Evolutionary conservation across 2,888 invertebrate genomes (phyloP), one percentile per base, ranked within the genome.

Genomic region (Ischnura elegans): DNA sequence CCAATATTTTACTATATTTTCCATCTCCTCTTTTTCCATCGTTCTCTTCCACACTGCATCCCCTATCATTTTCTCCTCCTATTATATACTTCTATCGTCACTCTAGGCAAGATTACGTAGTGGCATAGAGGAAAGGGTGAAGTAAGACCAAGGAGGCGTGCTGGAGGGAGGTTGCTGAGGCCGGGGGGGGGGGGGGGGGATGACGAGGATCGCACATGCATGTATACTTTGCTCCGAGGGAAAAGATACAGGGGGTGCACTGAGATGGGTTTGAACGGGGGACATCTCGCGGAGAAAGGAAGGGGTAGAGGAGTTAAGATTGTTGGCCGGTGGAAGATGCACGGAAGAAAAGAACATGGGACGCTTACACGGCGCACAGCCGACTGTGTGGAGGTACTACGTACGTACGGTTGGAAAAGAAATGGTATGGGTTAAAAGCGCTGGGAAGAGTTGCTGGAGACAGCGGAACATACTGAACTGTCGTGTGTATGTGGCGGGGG

Each of bases 401-500:
- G 16, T 51, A 51, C 47, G 8, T 8, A 47, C 51, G 87, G 6
- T 42, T 51, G 51, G 55, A 25, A 55, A 87, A 87, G 87, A 87
- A 87, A 42, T 55, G 42, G 51, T 36, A 47, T n/a, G 8, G 66
- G 29, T 29, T 36, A 36, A 21, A 36, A 42, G 42, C 42, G 21
- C 42, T 43, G 87, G 87, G 61, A n/a, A n/a, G n/a, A n/a, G n/a
- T n/a, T n/a, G n/a, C n/a, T n/a, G n/a, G n/a, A n/a, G 87, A 87
- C 87, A 61, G 55, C 87, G 51, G 36, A 55, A 87, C 46, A 42
- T 87, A 55, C 87, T 43, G 87, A 87, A 55, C 87, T 51, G 36
- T 36, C 55, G 55, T 55, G 55, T 36, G 42, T 21, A 42, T 16
- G 55, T 4, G 46, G 45, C 36, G 45, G 36, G 0, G 36, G 55